These are phyloP conservation scores for Oreotrochilus melanogaster DNA, from an alignment of 2,113 vertebrate genomes.

Conservation along the genomic window DNA sequence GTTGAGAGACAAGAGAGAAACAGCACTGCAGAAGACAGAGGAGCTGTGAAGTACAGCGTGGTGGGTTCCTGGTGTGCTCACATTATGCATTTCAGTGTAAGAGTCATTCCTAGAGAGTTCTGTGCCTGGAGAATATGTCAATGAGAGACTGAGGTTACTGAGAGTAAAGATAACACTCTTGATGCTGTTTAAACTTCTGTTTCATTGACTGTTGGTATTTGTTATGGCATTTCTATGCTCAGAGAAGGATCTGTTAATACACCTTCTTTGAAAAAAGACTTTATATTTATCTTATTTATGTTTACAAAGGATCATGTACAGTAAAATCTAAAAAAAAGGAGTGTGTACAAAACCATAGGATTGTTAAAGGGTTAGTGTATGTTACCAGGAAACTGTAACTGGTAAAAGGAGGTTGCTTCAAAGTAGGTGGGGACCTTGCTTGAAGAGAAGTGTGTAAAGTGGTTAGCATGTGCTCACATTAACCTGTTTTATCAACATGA, in stretches of 20 bases:
- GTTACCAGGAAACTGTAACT: background rate
- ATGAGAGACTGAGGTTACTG: background rate
- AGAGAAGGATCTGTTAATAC: background rate
- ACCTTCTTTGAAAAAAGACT: background rate
- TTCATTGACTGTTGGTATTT: background rate
- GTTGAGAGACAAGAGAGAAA: background rate
- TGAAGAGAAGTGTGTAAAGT: background rate
- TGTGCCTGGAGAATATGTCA: background rate
- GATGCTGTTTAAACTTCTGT: background rate
- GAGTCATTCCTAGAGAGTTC: background rate
- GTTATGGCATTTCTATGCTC: background rate
- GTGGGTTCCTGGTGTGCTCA: rapidly evolving
- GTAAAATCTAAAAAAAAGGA: background rate
- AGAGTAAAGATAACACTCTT: background rate
- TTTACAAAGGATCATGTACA: background rate
- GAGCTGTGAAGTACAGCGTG: background rate
- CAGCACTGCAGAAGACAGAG: background rate
- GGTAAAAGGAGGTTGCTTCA: background rate
- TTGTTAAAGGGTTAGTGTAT: rapidly evolving
- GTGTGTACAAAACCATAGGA: background rate
- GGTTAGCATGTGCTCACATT: background rate
- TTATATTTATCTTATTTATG: background rate
- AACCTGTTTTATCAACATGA: background rate
- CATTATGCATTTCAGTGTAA: background rate
- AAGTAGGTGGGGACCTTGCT: background rate